Evolutionary conservation across 2,888 invertebrate genomes (phyloP), one percentile per base, ranked within the genome.

Genomic region (Osmoderma eremita): DNA sequence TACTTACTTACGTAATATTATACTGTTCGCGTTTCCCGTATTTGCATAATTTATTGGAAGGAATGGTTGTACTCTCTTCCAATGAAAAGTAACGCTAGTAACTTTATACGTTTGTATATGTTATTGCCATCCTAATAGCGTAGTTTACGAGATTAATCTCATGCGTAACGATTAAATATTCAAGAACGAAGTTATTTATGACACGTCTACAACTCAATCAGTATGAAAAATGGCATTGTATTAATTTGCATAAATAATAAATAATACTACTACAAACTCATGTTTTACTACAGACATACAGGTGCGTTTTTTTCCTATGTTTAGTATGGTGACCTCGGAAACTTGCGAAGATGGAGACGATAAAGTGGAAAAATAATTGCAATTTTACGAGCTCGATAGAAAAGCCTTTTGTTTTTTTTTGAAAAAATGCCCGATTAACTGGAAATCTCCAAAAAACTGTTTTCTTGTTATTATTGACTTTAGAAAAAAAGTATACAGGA

Each of bases 81-180:
- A 53, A 38, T 17, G 53, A 53, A 18, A 18, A 17, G 12, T 17
- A 53, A 53, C 36, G 53, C 38, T 18, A 10, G 18, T 53, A 38
- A 18, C 36, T 38, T 17, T 53, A 36, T 53, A 17, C 22, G 22
- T n/a, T 2, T 30, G 30, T 30, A 30, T 30, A 30, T 15, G 18
- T 53, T 53, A 53, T 53, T 53, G 53, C 38, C 38, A 53, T 38
- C 36, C 38, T 53, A 53, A 39, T 38, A 36, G 53, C 17, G 12
- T 53, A 53, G 38, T 53, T 53, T 53, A 53, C 53, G 10, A 53
- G 53, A 38, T 53, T 53, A 17, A 53, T 53, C 18, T 53, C 53
- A 38, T 8, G 18, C 4, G 15, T 17, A 18, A 39, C 38, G n/a
- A 39, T 53, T 53, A 36, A 38, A 10, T 53, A 38, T 53, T 53